Evolutionary conservation across 2,888 invertebrate species (phyloP), one percentile per base, ranked within the genome.

Genomic region (Idaea dimidiata): DNA sequence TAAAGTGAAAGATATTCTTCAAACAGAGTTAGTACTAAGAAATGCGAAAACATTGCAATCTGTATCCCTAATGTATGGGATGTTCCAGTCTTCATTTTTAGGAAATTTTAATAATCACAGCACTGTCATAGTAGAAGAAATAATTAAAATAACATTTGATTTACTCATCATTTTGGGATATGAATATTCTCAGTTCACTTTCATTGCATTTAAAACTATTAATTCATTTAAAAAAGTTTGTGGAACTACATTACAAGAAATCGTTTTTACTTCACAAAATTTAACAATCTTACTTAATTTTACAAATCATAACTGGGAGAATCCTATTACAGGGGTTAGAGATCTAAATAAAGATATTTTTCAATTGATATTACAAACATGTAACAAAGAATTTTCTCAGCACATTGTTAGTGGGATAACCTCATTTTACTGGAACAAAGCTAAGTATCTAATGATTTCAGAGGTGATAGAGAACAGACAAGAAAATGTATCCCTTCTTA

Each of bases 281-380:
- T 84, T 90, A 70, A 76, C 84, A 8, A 85, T 79, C 68, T 71
- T 94, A 54, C 80, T 94, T 6, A 83, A 87, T 67, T 81, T 94
- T 65, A 86, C 93, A 7, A 93, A 93, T 73, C 93, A 94, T 59
- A 95, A 94, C 74, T 95, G 94, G 94, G 94, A 94, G 73, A 94
- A 93, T 72, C 93, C 94, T 18, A 86, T 94, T 10, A 89, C 90
- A 64, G 94, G 94, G 61, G 86, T 94, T 8, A 88, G 93, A 71
- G 94, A 93, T 72, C 82, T 93, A 56, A 94, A 93, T 70, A 87
- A 89, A 66, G 78, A 73, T 16, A 81, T 94, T 66, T 94, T 94
- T 72, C 81, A 75, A 83, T 92, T 75, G 67, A 80, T 83, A 58
- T 72, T 91, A 62, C 74, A 70, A 31, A 71, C 81, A 58, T 59